Conservation (phyloP, 1,140 invertebrate species). For the Bombus confusus region DNA sequence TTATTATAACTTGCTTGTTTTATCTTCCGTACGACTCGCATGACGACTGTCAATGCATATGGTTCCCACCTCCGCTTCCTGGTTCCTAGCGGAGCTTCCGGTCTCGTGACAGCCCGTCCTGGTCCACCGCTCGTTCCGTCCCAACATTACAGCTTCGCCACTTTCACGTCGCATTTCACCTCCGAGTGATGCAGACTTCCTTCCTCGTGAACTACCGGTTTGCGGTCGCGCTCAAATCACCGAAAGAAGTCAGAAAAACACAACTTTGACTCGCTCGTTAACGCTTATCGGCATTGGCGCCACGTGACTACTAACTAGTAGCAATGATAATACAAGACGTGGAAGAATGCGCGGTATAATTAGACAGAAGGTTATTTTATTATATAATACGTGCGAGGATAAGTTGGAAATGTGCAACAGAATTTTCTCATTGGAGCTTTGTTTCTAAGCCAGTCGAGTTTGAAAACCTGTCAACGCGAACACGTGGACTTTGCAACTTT, state of each 20-base stretch:
- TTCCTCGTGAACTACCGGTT: constrained; percentile 53
- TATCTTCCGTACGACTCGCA: constrained; percentile 30
- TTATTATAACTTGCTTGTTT: constrained; percentile 44
- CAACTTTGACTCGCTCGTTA: not conserved
- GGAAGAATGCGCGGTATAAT: not conserved
- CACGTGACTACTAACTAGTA: not conserved
- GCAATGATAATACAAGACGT: not conserved
- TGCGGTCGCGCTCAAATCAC: not conserved
- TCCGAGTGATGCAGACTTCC: constrained; percentile 45
- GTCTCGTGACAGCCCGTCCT: constrained; percentile 68
- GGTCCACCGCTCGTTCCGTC: constrained; percentile 64
- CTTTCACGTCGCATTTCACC: constrained; percentile 72
- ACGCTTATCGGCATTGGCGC: not conserved
- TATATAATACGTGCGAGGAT: not conserved
- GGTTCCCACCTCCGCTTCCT: constrained; percentile 55
- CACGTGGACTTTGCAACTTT: too few species aligned
- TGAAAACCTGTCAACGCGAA: not conserved
- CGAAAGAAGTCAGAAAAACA: not conserved
- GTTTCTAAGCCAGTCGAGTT: not conserved
- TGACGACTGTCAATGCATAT: constrained; percentile 35
- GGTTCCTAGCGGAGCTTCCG: constrained; percentile 60
- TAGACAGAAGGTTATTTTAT: not conserved
- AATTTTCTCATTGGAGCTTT: not conserved
- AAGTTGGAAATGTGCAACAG: not conserved
- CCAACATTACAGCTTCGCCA: constrained; percentile 59